These are phyloP conservation scores for Trissolcus basalis DNA, from an alignment of 1,140 invertebrate species.

Conservation along the genomic window DNA sequence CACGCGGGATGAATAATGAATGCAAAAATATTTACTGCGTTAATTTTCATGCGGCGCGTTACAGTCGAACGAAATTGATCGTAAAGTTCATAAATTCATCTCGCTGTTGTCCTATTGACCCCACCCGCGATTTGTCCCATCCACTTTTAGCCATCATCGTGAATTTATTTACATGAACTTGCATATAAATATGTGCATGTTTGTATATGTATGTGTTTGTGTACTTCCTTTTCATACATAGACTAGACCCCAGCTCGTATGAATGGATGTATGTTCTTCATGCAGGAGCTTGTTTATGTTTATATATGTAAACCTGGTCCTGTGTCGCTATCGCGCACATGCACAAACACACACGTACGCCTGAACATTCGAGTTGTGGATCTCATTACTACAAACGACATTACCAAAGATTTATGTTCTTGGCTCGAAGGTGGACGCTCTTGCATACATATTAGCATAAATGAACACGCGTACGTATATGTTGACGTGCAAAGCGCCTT, in stretches of 20 bases:
- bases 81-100: constrained; percentile 56
- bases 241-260: no score
- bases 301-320: constrained; percentile 2
- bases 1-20: constrained; percentile 37
- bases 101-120: constrained; percentile 37
- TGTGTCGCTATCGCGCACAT: constrained; percentile 2
- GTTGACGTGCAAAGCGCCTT: constrained; percentile 44
- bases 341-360: constrained; percentile 34
- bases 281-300: not conserved
- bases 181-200: constrained; percentile 25
- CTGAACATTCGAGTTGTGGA: constrained; percentile 51
- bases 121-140: not conserved
- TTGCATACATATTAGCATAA: constrained; percentile 59
- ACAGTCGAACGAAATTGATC: constrained; percentile 50
- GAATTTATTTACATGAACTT: constrained; percentile 40
- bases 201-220: constrained; percentile 1
- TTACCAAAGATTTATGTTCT: constrained; percentile 59
- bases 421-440: constrained; percentile 57
- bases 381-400: constrained; percentile 59
- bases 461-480: constrained; percentile 54
- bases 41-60: constrained; percentile 50
- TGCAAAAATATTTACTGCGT: constrained; percentile 58
- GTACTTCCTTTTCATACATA: no score
- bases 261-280: no score
- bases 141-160: not conserved